Conservation (phyloP, 2,888 invertebrate species). For the Toxonevra muliebris region DNA sequence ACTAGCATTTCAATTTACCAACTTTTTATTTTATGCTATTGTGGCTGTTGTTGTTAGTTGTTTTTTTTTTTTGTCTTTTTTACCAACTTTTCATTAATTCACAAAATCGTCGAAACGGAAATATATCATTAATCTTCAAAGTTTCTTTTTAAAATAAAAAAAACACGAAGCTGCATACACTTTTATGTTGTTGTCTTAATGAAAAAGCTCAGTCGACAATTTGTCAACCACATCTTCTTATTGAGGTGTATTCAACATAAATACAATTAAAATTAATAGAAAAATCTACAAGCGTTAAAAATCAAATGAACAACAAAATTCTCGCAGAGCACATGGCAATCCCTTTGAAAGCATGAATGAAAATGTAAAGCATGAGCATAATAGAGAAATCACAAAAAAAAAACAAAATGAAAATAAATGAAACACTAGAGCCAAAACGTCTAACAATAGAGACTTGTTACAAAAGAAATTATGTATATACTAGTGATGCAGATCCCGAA, state of each 20-base stretch:
- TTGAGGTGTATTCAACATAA: constrained; percentile 11
- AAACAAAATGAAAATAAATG: too few species aligned
- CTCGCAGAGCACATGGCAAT: neutral
- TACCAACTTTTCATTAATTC: neutral
- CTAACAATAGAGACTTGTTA: too few species aligned
- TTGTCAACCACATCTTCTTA: constrained; percentile 19
- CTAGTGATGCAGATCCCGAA: too few species aligned
- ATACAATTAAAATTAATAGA: constrained; percentile 25
- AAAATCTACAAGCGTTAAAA: constrained; percentile 25
- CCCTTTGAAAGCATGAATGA: neutral
- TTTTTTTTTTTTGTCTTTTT: too few species aligned
- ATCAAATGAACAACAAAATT: constrained; percentile 5
- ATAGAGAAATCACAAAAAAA: too few species aligned
- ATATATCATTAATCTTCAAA: neutral
- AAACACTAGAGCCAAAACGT: too few species aligned
- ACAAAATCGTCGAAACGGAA: neutral
- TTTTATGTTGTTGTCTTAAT: neutral
- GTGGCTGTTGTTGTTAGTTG: too few species aligned
- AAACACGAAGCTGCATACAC: neutral
- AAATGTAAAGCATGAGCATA: too few species aligned
- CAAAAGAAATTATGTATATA: too few species aligned
- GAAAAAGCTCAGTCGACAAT: constrained; percentile 27
- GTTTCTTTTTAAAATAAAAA: neutral
- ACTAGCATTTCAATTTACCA: too few species aligned
- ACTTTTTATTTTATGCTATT: too few species aligned